Base-by-base conservation (phyloP, 92 coral and sea anemone genomes). In the Epizoanthus scotinus region DNA sequence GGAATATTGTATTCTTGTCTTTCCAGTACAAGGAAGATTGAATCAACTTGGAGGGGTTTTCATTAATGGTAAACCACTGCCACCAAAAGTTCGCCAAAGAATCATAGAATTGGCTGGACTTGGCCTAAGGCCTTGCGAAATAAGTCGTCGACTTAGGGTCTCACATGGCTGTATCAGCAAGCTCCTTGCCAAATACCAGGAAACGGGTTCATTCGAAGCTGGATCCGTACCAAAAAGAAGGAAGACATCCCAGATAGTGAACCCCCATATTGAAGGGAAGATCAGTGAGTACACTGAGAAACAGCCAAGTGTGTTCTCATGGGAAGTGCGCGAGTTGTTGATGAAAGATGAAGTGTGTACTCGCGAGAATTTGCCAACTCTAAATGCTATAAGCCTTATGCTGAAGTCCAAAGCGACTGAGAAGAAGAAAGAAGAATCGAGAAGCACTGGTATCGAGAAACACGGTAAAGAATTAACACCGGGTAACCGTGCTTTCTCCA, bases 91-190 rank as follows among this genome's bases (percentile, higher is more conserved):
- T 14, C 97, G 99, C 61, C 94, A 91, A 71, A 89, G 88, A 68
- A 95, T 95, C 38, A 91, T 95, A 49, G 94, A 93, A 40, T 81
- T 96, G 93, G 98, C 99, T 8, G 96, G 91, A 72, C 69, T 82
- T 60, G 98, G 98, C 17, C 84, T 89, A 28, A 89, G 98, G 28
- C 96, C 99, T 5, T 96, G 99, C 50, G 99, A 96, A 38, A 96
- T 96, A 70, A 96, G 99, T 54, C 89, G 99, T 64, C 92, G 86
- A 63, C 90, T 96, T 14, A 89, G 97, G 18, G 98, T 96, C 20
- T 96, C 99, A 1, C 99, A 96, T 81, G 99, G 99, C 15, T 96
- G 99, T 60, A 94, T 96, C 40, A 96, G 99, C 63, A 96, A 96
- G 64, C 88, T 96, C 56, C 87, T 96, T 8, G 88, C 99, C 14